Conservation (phyloP, 2,113 vertebrate genomes). For the Archilochus colubris region DNA sequence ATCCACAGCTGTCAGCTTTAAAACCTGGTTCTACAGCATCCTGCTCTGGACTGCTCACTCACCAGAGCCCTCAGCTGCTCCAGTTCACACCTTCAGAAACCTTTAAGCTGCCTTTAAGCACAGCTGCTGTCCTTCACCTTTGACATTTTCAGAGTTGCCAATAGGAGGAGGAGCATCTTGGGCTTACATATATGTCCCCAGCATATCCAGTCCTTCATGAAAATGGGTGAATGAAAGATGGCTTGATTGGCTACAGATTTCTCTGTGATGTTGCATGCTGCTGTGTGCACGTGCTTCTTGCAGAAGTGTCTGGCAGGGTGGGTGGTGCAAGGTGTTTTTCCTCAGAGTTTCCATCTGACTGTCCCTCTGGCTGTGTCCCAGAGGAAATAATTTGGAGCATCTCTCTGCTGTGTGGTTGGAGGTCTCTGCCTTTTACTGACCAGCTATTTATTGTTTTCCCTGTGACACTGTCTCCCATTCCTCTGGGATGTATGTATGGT, state of each 20-base stretch:
- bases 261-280: fast-evolving
- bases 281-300: fast-evolving
- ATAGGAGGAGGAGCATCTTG: not conserved
- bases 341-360: not conserved
- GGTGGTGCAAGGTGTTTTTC: not conserved
- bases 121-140: not conserved
- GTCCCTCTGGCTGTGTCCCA: not conserved
- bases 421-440: not conserved
- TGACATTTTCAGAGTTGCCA: not conserved
- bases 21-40: not conserved
- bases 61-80: not conserved
- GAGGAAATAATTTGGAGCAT: not conserved
- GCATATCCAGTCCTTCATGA: not conserved
- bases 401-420: not conserved
- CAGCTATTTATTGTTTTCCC: not conserved
- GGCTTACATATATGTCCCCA: fast-evolving
- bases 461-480: not conserved
- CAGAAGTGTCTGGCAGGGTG: not conserved
- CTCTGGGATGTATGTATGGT: not conserved
- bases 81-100: fast-evolving
- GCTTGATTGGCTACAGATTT: not conserved
- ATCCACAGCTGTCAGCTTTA: not conserved
- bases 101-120: not conserved
- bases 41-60: not conserved
- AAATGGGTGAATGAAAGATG: not conserved